A percentile compares a stretch with the other conserved stretches of the same genome.
Evolutionary conservation across 2,888 invertebrate species (phyloP).

Genomic region (Euphydryas editha): DNA sequence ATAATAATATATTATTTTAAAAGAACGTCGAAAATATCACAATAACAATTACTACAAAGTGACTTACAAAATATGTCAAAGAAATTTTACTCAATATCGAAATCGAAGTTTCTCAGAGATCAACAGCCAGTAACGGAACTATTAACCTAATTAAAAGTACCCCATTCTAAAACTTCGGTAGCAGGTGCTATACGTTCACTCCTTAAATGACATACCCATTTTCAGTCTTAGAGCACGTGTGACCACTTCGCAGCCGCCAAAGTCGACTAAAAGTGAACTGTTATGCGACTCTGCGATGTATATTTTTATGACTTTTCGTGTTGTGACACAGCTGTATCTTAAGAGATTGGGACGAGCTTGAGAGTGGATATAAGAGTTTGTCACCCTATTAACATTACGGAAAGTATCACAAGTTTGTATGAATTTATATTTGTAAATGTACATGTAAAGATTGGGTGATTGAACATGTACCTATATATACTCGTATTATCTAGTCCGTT

Average conservation of each 20-base stretch:
- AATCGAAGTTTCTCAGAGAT: constrained; percentile 9
- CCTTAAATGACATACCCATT: constrained; percentile 71
- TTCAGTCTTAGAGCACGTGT: constrained; percentile 64
- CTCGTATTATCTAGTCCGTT: not conserved
- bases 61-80: constrained; percentile 2
- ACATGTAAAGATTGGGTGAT: not conserved
- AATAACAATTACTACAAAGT: not conserved
- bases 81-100: constrained; percentile 11
- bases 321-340: constrained; percentile 55
- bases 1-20: too few species aligned
- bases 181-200: constrained; percentile 65
- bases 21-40: not conserved
- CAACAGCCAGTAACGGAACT: constrained; percentile 20
- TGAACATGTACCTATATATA: constrained; percentile 5
- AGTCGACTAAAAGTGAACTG: constrained; percentile 72
- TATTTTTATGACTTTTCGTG: constrained; percentile 64
- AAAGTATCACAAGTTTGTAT: constrained; percentile 7
- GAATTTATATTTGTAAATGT: constrained; percentile 7
- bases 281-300: constrained; percentile 57
- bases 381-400: constrained; percentile 23
- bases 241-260: constrained; percentile 70
- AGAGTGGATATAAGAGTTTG: constrained; percentile 37
- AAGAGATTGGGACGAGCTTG: constrained; percentile 55
- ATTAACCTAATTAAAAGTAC: constrained; percentile 59
- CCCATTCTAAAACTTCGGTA: constrained; percentile 53